phyloP scores from a whole-genome alignment of 2,113 vertebrate species.

The Smithornis capensis region DNA sequence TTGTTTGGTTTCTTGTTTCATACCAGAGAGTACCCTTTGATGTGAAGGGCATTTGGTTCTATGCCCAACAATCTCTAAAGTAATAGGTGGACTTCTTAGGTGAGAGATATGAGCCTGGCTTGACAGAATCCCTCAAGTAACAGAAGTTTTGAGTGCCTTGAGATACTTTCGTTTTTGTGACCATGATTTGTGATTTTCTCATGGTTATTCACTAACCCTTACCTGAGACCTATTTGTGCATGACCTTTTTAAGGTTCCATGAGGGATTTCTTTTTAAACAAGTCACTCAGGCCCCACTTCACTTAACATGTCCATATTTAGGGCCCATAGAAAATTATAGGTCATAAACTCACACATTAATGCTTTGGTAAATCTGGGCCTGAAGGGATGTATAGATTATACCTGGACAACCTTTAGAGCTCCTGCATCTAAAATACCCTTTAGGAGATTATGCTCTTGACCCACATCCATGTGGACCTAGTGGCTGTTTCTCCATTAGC shows the following conservation, averaged over 20 bases:
- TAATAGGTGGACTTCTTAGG: not conserved
- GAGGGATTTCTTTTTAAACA: not conserved
- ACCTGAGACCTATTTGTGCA: not conserved
- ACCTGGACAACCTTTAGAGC: not conserved
- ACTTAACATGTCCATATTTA: not conserved
- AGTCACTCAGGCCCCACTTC: not conserved
- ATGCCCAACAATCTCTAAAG: not conserved
- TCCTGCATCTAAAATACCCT: constrained; percentile 26
- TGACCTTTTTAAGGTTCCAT: not conserved
- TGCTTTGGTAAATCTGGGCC: constrained; percentile 11
- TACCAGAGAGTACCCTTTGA: constrained; percentile 14
- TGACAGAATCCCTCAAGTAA: not conserved
- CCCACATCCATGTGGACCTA: not conserved
- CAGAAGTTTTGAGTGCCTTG: not conserved
- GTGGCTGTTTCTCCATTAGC: not conserved
- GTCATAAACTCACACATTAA: constrained; percentile 1
- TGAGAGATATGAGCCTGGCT: not conserved
- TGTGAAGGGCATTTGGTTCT: constrained; percentile 5
- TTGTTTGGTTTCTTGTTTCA: not conserved
- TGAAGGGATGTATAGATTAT: constrained; percentile 42
- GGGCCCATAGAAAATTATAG: constrained; percentile 5
- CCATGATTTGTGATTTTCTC: not conserved
- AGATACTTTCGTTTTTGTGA: not conserved
- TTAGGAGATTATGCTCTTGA: constrained; percentile 24
- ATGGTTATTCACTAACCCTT: not conserved